Percentiles rank a stretch among this genome's conserved stretches.
Evolutionary conservation across 1,140 invertebrate genomes (phyloP).

Genomic region (Ridgeia piscesae): DNA sequence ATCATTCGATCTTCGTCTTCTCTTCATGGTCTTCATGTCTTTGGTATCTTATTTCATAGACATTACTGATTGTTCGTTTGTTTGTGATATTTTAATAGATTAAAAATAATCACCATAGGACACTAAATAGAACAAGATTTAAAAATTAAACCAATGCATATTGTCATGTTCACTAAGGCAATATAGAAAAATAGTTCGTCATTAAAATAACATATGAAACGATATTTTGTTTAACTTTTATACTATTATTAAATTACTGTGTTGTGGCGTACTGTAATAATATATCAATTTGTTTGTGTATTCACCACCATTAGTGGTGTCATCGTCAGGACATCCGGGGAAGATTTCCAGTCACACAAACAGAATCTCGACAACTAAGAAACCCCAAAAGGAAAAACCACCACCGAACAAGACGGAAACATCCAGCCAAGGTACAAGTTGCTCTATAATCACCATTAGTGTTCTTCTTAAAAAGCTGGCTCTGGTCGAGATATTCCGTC

Average conservation of each 20-base stretch:
- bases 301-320: background rate
- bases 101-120: too few species aligned
- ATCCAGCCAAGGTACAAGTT: background rate
- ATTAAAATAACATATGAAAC: too few species aligned
- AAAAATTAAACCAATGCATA: too few species aligned
- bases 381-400: background rate
- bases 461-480: background rate
- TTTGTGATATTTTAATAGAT: background rate
- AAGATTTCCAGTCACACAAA: background rate
- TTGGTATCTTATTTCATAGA: background rate
- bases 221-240: too few species aligned
- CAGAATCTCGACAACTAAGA: background rate
- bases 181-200: too few species aligned
- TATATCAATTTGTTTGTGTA: background rate
- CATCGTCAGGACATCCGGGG: background rate
- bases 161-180: too few species aligned
- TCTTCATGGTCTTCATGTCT: background rate
- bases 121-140: too few species aligned
- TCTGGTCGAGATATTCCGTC: too few species aligned
- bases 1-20: background rate
- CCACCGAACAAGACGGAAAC: background rate
- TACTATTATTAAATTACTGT: background rate
- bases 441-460: background rate
- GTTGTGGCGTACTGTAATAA: background rate
- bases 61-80: background rate